Evolutionary conservation across 2,888 invertebrate genomes (phyloP), one percentile per base, ranked within the genome.

Genomic region (Dinocampus coccinellae): DNA sequence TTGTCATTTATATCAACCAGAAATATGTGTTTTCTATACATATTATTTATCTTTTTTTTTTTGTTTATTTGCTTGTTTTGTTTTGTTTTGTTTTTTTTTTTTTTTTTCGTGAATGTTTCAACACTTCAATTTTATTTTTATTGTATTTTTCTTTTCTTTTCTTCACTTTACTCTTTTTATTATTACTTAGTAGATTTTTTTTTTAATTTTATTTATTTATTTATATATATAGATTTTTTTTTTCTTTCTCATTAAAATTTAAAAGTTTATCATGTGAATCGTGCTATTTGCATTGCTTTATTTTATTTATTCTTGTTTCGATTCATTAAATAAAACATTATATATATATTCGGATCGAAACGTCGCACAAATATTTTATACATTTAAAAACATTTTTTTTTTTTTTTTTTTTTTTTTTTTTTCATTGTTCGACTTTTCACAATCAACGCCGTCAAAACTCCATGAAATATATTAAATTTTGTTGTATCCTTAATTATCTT

Each of bases 1-100:
- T 69, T 72, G 71, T 73, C 74, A 76, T 76, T 71, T 69, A 73
- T 70, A 72, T 76, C 67, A 76, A 76, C 70, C 74, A 70, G 72
- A 75, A 75, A 75, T 73, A 75, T 73, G 72, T 73, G 65, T 72
- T 69, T 61, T 72, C 74, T 73, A 76, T 76, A 76, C 75, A 75
- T 74, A 75, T 70, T 75, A 63, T 70, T 74, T 75, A 74, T 70
- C 70, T 70, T 69, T 69, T 67, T 72, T 73, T 71, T 68, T 69
- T n/a, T n/a, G n/a, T n/a, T n/a, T n/a, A n/a, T n/a, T n/a, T n/a
- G n/a, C n/a, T n/a, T n/a, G n/a, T n/a, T n/a, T n/a, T n/a, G n/a
- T n/a, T n/a, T n/a, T n/a, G n/a, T n/a, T n/a, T n/a, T n/a, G n/a
- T n/a, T 70, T 68, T 68, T 47, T n/a, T 47, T 16, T 47, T 47